phyloP scores from a whole-genome alignment of 2,113 vertebrate species.

The Chloroceryle aenea region DNA sequence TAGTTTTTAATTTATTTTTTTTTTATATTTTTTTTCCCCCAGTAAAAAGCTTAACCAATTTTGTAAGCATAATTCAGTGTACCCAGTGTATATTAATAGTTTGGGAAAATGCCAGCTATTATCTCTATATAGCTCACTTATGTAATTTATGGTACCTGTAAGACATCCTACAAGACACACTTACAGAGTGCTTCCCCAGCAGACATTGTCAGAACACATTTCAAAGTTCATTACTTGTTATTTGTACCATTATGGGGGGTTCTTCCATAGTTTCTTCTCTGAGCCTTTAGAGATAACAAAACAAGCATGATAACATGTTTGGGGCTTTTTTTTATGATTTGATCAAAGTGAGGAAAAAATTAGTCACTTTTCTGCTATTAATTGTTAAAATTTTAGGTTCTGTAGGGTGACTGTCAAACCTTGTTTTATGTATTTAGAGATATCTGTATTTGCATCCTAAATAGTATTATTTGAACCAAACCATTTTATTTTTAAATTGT shows the following conservation, averaged over 20 bases:
- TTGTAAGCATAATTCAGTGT: not conserved
- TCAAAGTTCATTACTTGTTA: not conserved
- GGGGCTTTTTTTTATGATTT: not conserved
- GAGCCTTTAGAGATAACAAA: not conserved
- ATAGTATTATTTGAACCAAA: not conserved
- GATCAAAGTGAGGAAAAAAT: not conserved
- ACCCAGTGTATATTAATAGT: not conserved
- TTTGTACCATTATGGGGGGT: not conserved
- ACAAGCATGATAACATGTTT: not conserved
- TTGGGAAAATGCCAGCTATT: not conserved
- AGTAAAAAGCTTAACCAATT: not conserved
- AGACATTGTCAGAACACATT: not conserved
- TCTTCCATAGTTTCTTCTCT: not conserved
- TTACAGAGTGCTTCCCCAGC: not conserved
- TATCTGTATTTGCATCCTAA: not conserved
- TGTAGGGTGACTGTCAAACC: not conserved
- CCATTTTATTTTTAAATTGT: not conserved
- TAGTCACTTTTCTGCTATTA: not conserved
- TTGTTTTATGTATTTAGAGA: not conserved
- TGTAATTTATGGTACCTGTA: fast-evolving
- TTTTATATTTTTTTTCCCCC: not conserved
- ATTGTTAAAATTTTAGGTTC: not conserved
- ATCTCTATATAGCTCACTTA: not conserved
- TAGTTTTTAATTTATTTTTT: not conserved
- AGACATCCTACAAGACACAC: not conserved